These are phyloP conservation scores for Kryptopterus vitreolus DNA, from an alignment of 2,797 vertebrate species.

Conservation along the genomic window DNA sequence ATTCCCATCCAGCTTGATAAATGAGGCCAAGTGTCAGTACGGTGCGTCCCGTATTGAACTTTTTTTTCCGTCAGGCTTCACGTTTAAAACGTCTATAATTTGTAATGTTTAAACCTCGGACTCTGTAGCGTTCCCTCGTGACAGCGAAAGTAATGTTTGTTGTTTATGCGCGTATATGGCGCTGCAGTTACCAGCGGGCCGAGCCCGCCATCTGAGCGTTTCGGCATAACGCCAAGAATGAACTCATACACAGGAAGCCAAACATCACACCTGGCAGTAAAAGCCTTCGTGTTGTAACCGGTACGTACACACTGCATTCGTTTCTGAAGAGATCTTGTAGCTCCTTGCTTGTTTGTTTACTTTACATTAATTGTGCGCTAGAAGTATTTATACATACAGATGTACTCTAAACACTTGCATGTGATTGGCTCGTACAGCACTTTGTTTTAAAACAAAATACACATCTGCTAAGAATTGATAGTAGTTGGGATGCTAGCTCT, in stretches of 20 bases:
- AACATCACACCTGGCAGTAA: constrained; percentile 46
- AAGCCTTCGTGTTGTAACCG: constrained; percentile 31
- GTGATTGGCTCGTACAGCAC: constrained; percentile 30
- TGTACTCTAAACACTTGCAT: constrained; percentile 34
- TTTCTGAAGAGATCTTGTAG: constrained; percentile 32
- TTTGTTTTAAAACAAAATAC: constrained; percentile 24
- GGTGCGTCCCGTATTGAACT: background rate
- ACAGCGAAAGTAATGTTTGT: constrained; percentile 26
- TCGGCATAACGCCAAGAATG: constrained; percentile 41
- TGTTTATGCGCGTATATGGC: constrained; percentile 27
- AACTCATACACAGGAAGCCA: constrained; percentile 34
- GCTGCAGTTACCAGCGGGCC: constrained; percentile 26
- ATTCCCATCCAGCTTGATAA: constrained; percentile 2
- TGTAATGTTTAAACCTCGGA: constrained; percentile 14
- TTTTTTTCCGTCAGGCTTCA: background rate
- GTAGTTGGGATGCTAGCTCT: constrained; percentile 25
- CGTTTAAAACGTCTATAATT: background rate
- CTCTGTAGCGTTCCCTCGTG: constrained; percentile 12
- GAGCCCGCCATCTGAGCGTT: constrained; percentile 42
- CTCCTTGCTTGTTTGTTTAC: constrained; percentile 29
- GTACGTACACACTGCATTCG: constrained; percentile 20
- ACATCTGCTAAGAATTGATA: constrained; percentile 26
- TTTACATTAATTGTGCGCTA: constrained; percentile 29
- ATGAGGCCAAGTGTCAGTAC: constrained; percentile 2
- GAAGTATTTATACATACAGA: constrained; percentile 30